Evolutionary conservation across 2,113 vertebrate genomes (phyloP).

Genomic region (Amphiprion ocellaris): DNA sequence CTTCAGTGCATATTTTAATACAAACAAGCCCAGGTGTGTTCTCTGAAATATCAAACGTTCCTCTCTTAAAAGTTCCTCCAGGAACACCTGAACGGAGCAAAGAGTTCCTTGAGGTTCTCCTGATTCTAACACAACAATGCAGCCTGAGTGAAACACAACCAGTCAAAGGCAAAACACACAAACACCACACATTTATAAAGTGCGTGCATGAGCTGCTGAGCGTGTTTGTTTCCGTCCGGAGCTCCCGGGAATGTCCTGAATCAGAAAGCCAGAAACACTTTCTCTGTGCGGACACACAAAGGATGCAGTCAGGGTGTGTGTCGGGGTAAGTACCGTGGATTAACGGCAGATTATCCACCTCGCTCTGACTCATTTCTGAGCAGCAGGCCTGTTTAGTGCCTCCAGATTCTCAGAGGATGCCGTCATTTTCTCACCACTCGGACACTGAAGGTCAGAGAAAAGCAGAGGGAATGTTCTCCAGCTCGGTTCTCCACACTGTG

Average conservation of each 20-base stretch:
- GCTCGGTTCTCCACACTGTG: conserved; percentile 21
- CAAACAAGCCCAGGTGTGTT: too few relatives aligned
- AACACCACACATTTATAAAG: conserved; percentile 17
- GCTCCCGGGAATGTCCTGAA: conserved; percentile 75
- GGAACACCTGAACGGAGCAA: too few relatives aligned
- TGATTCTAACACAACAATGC: not conserved
- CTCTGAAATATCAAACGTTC: too few relatives aligned
- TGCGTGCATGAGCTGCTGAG: conserved; percentile 59
- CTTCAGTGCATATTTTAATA: too few relatives aligned
- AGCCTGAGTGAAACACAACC: not conserved
- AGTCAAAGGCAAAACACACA: conserved; percentile 12
- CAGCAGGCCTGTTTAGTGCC: not conserved
- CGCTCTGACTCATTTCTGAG: not conserved
- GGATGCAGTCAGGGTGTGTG: conserved; percentile 71
- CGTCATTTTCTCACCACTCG: conserved; percentile 71
- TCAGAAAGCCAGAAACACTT: conserved; percentile 69
- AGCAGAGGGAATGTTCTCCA: conserved; percentile 39
- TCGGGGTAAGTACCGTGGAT: conserved; percentile 66
- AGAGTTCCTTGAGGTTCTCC: too few relatives aligned
- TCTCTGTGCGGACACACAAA: conserved; percentile 75
- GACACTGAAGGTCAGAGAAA: conserved; percentile 39
- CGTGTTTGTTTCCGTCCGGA: conserved; percentile 69
- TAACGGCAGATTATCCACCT: conserved; percentile 73
- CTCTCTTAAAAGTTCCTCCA: too few relatives aligned
- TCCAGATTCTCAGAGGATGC: conserved; percentile 64